These are phyloP conservation scores for Drosophila nannoptera DNA, from an alignment of 1,140 invertebrate species.

Conservation along the genomic window DNA sequence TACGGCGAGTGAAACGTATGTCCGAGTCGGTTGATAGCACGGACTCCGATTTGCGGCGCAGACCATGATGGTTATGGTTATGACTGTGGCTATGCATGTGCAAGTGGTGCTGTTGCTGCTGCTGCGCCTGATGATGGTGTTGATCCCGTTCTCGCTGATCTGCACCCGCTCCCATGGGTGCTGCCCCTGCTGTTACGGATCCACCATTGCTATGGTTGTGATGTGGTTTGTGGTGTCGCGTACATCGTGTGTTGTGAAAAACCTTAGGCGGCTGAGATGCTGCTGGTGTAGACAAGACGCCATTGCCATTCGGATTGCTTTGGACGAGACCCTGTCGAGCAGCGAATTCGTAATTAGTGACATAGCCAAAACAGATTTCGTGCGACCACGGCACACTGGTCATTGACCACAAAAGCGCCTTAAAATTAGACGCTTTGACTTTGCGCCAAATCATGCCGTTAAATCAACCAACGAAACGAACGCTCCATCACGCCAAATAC, in stretches of 20 bases:
- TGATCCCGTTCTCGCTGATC: slow-evolving; percentile 34
- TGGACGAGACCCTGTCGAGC: slow-evolving; percentile 61
- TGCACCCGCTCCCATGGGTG: not conserved
- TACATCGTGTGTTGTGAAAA: slow-evolving; percentile 76
- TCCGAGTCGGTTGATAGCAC: slow-evolving; percentile 90
- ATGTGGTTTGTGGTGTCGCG: slow-evolving; percentile 73
- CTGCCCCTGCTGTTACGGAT: not conserved
- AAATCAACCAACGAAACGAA: slow-evolving; percentile 66
- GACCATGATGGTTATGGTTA: slow-evolving; percentile 31
- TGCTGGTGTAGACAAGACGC: slow-evolving; percentile 18
- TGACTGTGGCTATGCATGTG: slow-evolving; percentile 65
- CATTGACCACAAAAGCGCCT: slow-evolving; percentile 68
- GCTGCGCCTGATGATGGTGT: slow-evolving; percentile 28
- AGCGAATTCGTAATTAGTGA: slow-evolving; percentile 32
- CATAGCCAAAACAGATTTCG: slow-evolving; percentile 22
- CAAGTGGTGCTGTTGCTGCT: slow-evolving; percentile 53
- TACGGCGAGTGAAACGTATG: slow-evolving; percentile 90
- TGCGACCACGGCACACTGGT: slow-evolving; percentile 32
- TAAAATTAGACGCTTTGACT: slow-evolving; percentile 55
- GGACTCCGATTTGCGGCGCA: slow-evolving; percentile 84
- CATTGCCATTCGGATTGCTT: slow-evolving; percentile 60
- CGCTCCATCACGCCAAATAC: slow-evolving; percentile 22
- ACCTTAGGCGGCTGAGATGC: slow-evolving; percentile 60
- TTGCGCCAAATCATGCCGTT: slow-evolving; percentile 74
- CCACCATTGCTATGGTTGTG: slow-evolving; percentile 48